Base-by-base conservation (phyloP, 2,113 vertebrate species). In the Phoenicopterus ruber region DNA sequence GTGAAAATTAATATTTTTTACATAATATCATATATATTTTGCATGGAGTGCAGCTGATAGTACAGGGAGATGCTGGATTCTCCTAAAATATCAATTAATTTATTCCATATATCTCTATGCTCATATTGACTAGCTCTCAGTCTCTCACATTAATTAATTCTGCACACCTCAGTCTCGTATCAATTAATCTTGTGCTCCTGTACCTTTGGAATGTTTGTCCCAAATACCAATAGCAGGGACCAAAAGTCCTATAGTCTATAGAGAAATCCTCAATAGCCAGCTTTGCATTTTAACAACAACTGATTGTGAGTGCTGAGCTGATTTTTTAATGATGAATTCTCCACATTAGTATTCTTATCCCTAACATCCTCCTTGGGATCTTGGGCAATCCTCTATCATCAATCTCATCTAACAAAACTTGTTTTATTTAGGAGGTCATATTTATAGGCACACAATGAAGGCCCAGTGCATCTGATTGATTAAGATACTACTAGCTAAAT, bases 141-240 rank as follows among this genome's bases (percentile, higher is more conserved):
- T 66, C 52, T 81, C 89, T 73, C 81, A 50, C 13, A 57, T 57
- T 86, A 94, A 94, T 96, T 95, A 96, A 94, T 94, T 93, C 52
- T 79, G 17, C 59, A 84, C 57, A 38, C 18, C 63, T 82, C 70
- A 87, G n/a, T 59, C 73, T 93, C 81, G 61, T 62, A 79, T 76
- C 77, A 93, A 91, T 91, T 93, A 95, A 71, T 89, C 24, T 89
- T 29, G 24, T 34, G 29, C 52, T 91, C 34, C 28, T 3, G 2
- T 17, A 62, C 5, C 4, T 88, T 74, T 17, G 6, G 40, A 81
- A 10, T 26, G 8, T 52, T 91, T 93, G 28, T 85, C 57, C 50
- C 42, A 83, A 81, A 79, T 42, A 89, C 32, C 19, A 69, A 36
- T 20, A 79, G 6, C n/a, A 32, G 44, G 32, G 24, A 86, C 20